Conservation (phyloP, 2,113 vertebrate species). For the Caloenas nicobarica region DNA sequence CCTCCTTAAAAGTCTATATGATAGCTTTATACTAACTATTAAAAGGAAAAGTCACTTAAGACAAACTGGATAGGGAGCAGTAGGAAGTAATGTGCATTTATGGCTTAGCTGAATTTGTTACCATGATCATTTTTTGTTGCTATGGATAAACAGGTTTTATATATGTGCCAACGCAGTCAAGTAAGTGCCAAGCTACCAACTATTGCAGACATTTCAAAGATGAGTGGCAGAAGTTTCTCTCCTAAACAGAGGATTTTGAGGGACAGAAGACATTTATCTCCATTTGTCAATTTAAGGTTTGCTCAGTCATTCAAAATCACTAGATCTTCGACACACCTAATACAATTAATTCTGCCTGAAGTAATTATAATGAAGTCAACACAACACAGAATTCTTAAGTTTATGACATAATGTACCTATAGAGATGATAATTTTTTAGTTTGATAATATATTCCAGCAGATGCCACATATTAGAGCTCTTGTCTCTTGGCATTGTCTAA, state of each 20-base stretch:
- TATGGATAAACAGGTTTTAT: slow-evolving; percentile 26
- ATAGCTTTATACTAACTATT: neutral
- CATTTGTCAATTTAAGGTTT: slow-evolving; percentile 28
- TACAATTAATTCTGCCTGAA: neutral
- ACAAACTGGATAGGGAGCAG: neutral
- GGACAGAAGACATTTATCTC: slow-evolving; percentile 1
- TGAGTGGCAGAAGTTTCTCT: slow-evolving; percentile 3
- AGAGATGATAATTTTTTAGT: neutral
- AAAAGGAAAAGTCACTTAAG: slow-evolving; percentile 40
- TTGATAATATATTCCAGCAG: slow-evolving; percentile 7
- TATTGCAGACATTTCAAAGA: neutral
- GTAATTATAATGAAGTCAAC: slow-evolving; percentile 5
- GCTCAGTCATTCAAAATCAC: slow-evolving; percentile 6
- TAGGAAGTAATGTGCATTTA: neutral
- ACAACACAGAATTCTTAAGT: neutral
- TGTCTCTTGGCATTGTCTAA: neutral
- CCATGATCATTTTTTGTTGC: slow-evolving; percentile 42
- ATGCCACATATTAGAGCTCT: neutral
- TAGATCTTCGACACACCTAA: neutral
- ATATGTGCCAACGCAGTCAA: neutral
- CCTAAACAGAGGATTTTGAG: neutral
- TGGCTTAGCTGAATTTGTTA: neutral
- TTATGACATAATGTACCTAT: slow-evolving; percentile 19
- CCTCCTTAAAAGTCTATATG: neutral
- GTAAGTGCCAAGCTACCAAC: neutral